Percentiles rank a stretch among this genome's conserved stretches.
Evolutionary conservation across 1,140 invertebrate species (phyloP).

Genomic region (Bombus superbus): DNA sequence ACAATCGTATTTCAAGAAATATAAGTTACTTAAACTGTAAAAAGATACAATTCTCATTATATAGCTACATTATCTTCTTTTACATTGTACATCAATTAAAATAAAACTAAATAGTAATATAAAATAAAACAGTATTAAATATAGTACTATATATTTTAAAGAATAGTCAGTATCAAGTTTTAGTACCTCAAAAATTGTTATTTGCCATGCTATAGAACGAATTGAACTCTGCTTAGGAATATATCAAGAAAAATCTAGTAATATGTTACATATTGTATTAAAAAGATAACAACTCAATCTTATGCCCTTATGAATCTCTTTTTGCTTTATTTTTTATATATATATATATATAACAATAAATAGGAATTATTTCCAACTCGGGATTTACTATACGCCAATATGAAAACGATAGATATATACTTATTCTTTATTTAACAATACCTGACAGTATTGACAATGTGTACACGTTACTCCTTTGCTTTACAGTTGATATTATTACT

Average conservation of each 20-base stretch:
- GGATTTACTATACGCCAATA: conserved; percentile 11
- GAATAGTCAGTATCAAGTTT: neutral
- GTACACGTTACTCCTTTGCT: conserved; percentile 51
- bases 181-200: neutral
- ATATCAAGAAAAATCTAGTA: neutral
- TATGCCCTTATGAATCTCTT: neutral
- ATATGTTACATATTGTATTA: neutral
- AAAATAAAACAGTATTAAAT: neutral
- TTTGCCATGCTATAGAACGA: neutral
- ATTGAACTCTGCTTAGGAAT: neutral
- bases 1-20: conserved; percentile 93
- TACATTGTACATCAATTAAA: neutral
- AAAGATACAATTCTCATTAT: neutral
- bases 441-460: conserved; percentile 60
- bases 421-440: conserved; percentile 60
- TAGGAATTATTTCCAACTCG: neutral
- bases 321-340: conserved; percentile 5
- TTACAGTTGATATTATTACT: conserved; percentile 54
- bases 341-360: neutral
- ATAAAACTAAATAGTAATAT: conserved; percentile 11
- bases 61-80: neutral
- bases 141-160: neutral
- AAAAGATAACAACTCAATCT: neutral
- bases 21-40: conserved; percentile 90
- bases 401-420: conserved; percentile 44